Conservation (phyloP, 2,888 invertebrate genomes). For the Unio delphinus region DNA sequence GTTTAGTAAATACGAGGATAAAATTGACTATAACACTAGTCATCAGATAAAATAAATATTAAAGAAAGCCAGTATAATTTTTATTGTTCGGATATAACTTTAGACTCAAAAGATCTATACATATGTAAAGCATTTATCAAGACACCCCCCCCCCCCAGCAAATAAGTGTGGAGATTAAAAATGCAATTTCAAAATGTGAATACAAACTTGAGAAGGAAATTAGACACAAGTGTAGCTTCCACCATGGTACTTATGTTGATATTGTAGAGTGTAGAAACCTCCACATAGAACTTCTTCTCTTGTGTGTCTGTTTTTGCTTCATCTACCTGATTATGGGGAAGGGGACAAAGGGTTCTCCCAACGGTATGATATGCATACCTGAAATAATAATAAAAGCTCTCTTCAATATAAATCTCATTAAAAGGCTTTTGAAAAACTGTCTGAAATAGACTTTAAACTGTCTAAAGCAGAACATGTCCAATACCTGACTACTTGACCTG, state of each 20-base stretch:
- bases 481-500: too few species aligned
- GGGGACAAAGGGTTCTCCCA: constrained; percentile 68
- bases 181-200: background rate
- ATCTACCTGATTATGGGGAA: constrained; percentile 55
- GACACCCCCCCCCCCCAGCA: too few species aligned
- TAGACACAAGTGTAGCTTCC: constrained; percentile 75
- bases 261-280: constrained; percentile 79
- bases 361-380: constrained; percentile 60
- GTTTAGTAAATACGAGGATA: too few species aligned
- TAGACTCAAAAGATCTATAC: too few species aligned
- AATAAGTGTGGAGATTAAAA: too few species aligned
- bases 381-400: background rate
- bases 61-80: too few species aligned
- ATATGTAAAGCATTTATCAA: too few species aligned
- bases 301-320: constrained; percentile 15
- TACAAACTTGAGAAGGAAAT: constrained; percentile 75
- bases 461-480: too few species aligned
- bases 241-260: constrained; percentile 75
- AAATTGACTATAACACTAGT: too few species aligned
- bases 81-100: too few species aligned
- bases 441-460: background rate
- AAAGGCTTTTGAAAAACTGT: constrained; percentile 45
- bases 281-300: constrained; percentile 75
- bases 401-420: background rate
- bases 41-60: too few species aligned